Conservation (phyloP, 2,113 vertebrate genomes). For the Protomyctophum bolini region DNA sequence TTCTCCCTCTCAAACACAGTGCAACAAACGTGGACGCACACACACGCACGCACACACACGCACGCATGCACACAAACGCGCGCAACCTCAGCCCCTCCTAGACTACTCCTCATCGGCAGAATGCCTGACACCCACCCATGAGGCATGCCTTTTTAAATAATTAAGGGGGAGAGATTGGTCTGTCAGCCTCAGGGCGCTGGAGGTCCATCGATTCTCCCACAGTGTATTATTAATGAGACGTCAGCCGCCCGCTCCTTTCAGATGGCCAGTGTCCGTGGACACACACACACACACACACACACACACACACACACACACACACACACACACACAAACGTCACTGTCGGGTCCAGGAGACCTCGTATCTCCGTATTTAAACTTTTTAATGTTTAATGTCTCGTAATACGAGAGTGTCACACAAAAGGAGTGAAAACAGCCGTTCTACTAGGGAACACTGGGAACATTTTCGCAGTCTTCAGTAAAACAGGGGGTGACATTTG, state of each 20-base stretch:
- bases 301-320: constrained; percentile 18
- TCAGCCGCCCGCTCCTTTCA: constrained; percentile 73
- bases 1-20: neutral
- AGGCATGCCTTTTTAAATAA: constrained; percentile 75
- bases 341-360: too few species aligned
- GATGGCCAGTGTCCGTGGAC: constrained; percentile 75
- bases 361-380: too few species aligned
- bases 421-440: too few species aligned
- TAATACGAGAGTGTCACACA: too few species aligned
- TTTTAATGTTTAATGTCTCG: too few species aligned
- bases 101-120: neutral
- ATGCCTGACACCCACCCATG: constrained; percentile 22
- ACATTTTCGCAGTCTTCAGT: too few species aligned
- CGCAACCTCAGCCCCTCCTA: constrained; percentile 13
- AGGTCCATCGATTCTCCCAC: constrained; percentile 77
- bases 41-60: constrained; percentile 34
- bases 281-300: constrained; percentile 46
- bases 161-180: constrained; percentile 79
- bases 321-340: too few species aligned
- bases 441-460: too few species aligned
- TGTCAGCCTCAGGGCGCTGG: constrained; percentile 70
- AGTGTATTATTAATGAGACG: constrained; percentile 83
- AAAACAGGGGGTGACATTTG: too few species aligned
- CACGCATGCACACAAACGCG: constrained; percentile 14
- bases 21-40: constrained; percentile 14